These are phyloP conservation scores for Drosophila athabasca DNA, from an alignment of 1,140 invertebrate species.

Conservation along the genomic window DNA sequence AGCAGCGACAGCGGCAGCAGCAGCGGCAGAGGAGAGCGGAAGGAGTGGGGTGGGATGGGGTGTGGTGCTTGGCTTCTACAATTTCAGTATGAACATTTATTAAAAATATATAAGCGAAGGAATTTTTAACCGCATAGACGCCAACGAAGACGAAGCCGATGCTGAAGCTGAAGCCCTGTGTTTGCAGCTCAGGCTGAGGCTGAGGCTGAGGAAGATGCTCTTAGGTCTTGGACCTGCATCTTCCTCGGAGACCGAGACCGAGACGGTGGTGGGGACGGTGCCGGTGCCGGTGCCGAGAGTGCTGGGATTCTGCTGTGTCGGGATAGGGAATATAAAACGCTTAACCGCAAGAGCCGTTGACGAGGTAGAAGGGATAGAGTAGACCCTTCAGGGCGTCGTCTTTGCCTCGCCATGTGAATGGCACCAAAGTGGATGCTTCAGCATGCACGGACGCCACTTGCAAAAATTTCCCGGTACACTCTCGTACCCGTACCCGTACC, in stretches of 20 bases:
- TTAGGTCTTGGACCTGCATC: constrained; percentile 24
- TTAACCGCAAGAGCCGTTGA: constrained; percentile 53
- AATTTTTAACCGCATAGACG: constrained; percentile 54
- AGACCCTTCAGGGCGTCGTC: constrained; percentile 39
- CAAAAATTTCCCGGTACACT: constrained; percentile 13
- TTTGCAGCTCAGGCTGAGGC: constrained; percentile 36
- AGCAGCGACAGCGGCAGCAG: constrained; percentile 4
- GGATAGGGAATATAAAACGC: constrained; percentile 64
- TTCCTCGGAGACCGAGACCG: constrained; percentile 17
- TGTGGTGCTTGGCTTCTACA: constrained; percentile 50
- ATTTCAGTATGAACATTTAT: constrained; percentile 81
- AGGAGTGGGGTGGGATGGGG: too few relatives aligned
- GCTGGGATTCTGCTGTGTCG: constrained; percentile 18
- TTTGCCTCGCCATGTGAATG: constrained; percentile 64
- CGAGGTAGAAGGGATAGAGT: neutral
- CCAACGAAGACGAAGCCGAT: too few relatives aligned
- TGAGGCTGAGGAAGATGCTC: constrained; percentile 1
- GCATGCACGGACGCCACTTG: constrained; percentile 79
- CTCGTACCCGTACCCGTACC: too few relatives aligned
- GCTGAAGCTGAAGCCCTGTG: constrained; percentile 25
- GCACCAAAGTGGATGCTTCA: constrained; percentile 77
- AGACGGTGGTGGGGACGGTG: constrained; percentile 24
- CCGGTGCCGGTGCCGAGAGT: constrained; percentile 4
- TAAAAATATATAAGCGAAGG: constrained; percentile 76
- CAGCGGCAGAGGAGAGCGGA: neutral